phyloP scores from a whole-genome alignment of 2,888 invertebrate genomes.

The Cryptops parisi region DNA sequence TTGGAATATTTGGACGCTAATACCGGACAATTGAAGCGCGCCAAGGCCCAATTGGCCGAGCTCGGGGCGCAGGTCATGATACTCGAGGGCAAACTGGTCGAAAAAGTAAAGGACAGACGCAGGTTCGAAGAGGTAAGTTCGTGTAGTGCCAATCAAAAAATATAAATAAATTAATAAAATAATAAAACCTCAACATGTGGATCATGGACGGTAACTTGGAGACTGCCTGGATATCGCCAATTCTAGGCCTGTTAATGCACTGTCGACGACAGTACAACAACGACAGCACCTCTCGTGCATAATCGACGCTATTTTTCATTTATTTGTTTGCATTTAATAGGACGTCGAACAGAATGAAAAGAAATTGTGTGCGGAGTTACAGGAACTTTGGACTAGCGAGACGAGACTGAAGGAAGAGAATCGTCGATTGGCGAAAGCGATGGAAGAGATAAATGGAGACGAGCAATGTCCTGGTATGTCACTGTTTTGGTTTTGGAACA shows the following conservation, averaged over 20 bases:
- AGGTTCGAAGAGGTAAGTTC: slow-evolving; percentile 92
- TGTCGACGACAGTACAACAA: too few species aligned
- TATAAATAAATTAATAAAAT: background rate
- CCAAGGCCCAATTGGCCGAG: slow-evolving; percentile 64
- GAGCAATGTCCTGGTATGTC: too few species aligned
- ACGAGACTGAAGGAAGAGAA: slow-evolving; percentile 83
- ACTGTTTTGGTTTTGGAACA: too few species aligned
- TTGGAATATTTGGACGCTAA: slow-evolving; percentile 77
- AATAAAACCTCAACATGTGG: too few species aligned
- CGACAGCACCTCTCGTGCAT: too few species aligned
- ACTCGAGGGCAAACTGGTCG: slow-evolving; percentile 83
- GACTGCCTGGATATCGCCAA: too few species aligned
- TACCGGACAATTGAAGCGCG: slow-evolving; percentile 68
- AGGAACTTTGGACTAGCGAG: slow-evolving; percentile 71
- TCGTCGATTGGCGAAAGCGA: slow-evolving; percentile 46
- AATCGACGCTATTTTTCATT: background rate
- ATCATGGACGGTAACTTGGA: too few species aligned
- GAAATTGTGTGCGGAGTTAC: slow-evolving; percentile 85
- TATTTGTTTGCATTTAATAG: slow-evolving; percentile 37
- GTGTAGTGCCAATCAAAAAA: too few species aligned
- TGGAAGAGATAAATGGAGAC: slow-evolving; percentile 27
- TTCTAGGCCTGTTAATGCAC: too few species aligned
- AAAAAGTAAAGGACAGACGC: slow-evolving; percentile 78
- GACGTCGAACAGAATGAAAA: slow-evolving; percentile 94
- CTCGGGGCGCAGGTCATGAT: slow-evolving; percentile 71